Base-by-base conservation (phyloP, 2,113 vertebrate species). In the Mungos mungo region DNA sequence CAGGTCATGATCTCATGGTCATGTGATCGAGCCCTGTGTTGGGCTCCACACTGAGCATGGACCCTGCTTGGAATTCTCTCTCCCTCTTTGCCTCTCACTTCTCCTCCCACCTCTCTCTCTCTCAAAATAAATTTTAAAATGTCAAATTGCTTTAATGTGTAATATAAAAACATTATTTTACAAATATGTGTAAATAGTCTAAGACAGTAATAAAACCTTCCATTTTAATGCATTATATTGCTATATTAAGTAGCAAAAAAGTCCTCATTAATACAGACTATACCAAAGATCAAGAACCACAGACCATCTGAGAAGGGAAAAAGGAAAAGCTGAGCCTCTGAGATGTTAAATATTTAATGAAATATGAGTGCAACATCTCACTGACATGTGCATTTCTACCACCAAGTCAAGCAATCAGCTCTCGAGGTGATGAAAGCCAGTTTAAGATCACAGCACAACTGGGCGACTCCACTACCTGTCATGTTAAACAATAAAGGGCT, bases 81-180 rank as follows among this genome's bases (percentile, higher is more conserved):
- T 60, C 57, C 21, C 57, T 60, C 7, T 60, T 60, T 60, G 57
- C 57, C 21, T 21, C 21, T 60, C 21, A 60, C 57, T 60, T 8
- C 21, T 23, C 57, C 21, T 21, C 57, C 2, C 57, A 21, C 57
- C 57, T 23, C 57, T 8, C 52, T 8, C 52, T 54, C 52, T 60
- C 57, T 60, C 57, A 60, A 23, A 60, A 60, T 60, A 60, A 60
- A 60, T 60, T 21, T 60, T 23, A 60, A 60, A 60, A 60, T 60
- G 57, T 93, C 94, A 86, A 90, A 79, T 92, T 88, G 82, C 54
- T 68, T 81, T 89, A 82, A 71, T n/a, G 21, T 54, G 65, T 77
- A 16, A 7, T 11, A 87, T 60, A 54, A 76, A 95, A 95, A 13
- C 16, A 96, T 71, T 79, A 57, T 50, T 96, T 95, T 95, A 71